phyloP scores from a whole-genome alignment of 1,140 invertebrate genomes.

The Rhopalosiphum maidis region DNA sequence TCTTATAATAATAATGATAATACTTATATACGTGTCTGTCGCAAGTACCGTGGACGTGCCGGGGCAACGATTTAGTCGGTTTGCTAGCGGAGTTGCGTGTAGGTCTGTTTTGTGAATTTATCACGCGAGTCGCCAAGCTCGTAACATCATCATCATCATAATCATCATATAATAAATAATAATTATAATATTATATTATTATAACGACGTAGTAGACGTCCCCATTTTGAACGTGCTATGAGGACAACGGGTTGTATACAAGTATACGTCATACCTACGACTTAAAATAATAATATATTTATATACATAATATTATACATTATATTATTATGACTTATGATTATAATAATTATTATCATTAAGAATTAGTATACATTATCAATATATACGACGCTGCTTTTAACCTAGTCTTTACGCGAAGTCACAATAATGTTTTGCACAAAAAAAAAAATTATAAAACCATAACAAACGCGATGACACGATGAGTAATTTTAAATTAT shows the following conservation, averaged over 20 bases:
- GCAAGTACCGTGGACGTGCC: neutral
- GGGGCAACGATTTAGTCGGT: neutral
- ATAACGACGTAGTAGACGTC: neutral
- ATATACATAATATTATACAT: too few relatives aligned
- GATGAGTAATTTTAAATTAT: too few relatives aligned
- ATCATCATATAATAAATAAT: conserved; percentile 10
- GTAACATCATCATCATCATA: neutral
- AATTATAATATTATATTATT: neutral
- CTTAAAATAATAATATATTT: neutral
- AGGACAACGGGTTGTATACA: too few relatives aligned
- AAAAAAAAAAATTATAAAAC: too few relatives aligned
- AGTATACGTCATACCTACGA: neutral
- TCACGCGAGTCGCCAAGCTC: neutral
- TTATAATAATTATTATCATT: neutral
- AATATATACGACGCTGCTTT: too few relatives aligned
- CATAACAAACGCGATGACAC: too few relatives aligned
- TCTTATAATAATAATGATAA: neutral
- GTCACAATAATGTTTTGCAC: too few relatives aligned
- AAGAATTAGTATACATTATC: too few relatives aligned
- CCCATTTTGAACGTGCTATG: neutral
- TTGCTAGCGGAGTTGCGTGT: neutral
- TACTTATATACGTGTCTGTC: conserved; percentile 6
- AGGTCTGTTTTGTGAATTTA: neutral
- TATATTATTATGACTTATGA: too few relatives aligned
- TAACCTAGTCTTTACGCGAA: too few relatives aligned